A percentile compares a stretch with the other conserved stretches of the same genome.
Conservation (phyloP, 2,888 invertebrate species). For the Icerya purchasi region DNA sequence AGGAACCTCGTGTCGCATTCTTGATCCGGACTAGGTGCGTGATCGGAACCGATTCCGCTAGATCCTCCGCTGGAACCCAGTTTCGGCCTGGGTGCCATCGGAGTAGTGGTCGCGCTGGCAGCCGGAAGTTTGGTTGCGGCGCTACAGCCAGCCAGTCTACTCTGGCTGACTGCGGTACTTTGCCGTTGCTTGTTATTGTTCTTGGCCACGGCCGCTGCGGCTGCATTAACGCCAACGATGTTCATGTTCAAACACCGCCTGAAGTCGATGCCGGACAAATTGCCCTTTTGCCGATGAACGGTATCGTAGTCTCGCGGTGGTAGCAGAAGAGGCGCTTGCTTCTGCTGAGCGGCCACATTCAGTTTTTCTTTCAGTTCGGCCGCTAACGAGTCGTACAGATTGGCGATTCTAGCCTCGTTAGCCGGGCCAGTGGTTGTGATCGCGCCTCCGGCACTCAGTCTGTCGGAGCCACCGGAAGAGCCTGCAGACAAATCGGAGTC, state of each 20-base stretch:
- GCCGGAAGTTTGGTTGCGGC: constrained; percentile 24
- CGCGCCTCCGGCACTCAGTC: constrained; percentile 7
- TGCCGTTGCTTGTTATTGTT: constrained; percentile 52
- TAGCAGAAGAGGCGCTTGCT: constrained; percentile 36
- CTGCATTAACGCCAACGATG: constrained; percentile 35
- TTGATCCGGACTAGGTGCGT: constrained; percentile 62
- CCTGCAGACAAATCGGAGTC: constrained; percentile 15
- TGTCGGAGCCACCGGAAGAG: constrained; percentile 16
- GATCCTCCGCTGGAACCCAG: constrained; percentile 56
- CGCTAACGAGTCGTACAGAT: constrained; percentile 72
- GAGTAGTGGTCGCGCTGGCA: constrained; percentile 29
- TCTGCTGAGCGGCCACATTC: constrained; percentile 24
- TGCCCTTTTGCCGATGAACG: constrained; percentile 55
- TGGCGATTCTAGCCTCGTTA: constrained; percentile 33
- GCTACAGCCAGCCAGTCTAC: constrained; percentile 39
- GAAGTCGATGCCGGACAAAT: constrained; percentile 47
- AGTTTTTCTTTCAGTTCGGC: constrained; percentile 69
- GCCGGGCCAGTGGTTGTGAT: not conserved
- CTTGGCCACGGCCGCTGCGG: constrained; percentile 17
- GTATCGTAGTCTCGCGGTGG: constrained; percentile 92
- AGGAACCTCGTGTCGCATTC: constrained; percentile 28
- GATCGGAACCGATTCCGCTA: constrained; percentile 71
- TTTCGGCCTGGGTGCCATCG: constrained; percentile 31
- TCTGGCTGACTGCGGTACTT: constrained; percentile 66
- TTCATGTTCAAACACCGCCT: constrained; percentile 45